Evolutionary conservation across 2,888 invertebrate species (phyloP).

Genomic region (Pristionchus fissidentatus): DNA sequence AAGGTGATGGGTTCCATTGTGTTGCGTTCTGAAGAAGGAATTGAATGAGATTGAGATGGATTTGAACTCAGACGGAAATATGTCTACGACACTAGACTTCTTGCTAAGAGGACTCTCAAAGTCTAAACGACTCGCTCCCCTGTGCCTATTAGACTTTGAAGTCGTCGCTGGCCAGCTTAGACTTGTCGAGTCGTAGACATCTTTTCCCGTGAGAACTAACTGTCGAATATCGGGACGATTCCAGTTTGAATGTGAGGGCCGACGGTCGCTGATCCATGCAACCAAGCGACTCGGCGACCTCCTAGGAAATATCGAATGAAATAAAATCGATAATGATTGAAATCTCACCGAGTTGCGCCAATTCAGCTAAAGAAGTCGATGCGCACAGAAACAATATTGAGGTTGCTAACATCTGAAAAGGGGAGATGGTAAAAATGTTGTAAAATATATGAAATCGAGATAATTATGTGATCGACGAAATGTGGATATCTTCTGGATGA

Average conservation of each 20-base stretch:
- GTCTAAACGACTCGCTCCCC: no score
- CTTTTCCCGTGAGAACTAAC: no score
- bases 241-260: slow-evolving; percentile 42
- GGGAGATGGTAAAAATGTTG: neutral
- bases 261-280: slow-evolving; percentile 25
- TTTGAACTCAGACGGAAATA: neutral
- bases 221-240: slow-evolving; percentile 42
- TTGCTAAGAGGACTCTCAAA: no score
- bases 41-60: neutral
- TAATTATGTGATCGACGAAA: no score
- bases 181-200: no score
- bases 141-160: no score
- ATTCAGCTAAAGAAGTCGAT: neutral
- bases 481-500: no score
- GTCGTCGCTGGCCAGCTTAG: no score
- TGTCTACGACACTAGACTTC: no score
- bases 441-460: no score
- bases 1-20: slow-evolving; percentile 44
- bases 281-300: neutral
- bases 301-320: neutral
- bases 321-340: neutral
- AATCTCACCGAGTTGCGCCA: neutral
- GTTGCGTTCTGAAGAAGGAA: slow-evolving; percentile 25
- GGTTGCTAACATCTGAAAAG: neutral
- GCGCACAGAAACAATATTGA: no score